Evolutionary conservation across 2,113 vertebrate species (phyloP).

Genomic region (Mandrillus leucophaeus): DNA sequence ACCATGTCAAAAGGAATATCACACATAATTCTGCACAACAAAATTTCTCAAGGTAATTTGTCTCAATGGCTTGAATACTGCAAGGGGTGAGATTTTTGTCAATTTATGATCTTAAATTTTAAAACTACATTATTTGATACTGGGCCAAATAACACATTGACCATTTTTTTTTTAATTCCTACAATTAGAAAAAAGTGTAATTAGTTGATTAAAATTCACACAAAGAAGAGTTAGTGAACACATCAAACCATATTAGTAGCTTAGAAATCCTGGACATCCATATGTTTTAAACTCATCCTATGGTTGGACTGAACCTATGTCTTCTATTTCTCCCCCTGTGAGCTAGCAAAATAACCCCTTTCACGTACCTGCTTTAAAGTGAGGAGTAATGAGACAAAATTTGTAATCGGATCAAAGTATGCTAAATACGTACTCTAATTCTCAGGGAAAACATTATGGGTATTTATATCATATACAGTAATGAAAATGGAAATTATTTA

Average conservation of each 20-base stretch:
- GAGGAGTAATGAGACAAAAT: slow-evolving; percentile 46
- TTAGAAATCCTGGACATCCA: neutral
- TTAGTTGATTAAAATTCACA: slow-evolving; percentile 47
- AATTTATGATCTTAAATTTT: slow-evolving; percentile 46
- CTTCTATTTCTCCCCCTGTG: neutral
- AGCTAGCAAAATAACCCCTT: slow-evolving; percentile 28
- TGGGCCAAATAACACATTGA: neutral
- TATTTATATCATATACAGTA: slow-evolving; percentile 63
- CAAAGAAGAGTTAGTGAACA: neutral
- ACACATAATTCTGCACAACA: neutral
- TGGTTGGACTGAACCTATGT: neutral
- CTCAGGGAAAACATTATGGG: slow-evolving; percentile 65
- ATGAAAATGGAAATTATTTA: slow-evolving; percentile 75
- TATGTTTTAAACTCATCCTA: neutral
- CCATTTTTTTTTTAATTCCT: neutral
- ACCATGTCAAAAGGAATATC: slow-evolving; percentile 44
- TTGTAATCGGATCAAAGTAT: slow-evolving; percentile 48
- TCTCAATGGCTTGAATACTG: neutral
- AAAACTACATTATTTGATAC: neutral
- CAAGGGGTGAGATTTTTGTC: neutral
- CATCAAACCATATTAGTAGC: neutral
- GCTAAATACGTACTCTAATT: slow-evolving; percentile 60
- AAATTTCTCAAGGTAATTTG: neutral
- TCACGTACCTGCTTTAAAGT: slow-evolving; percentile 28
- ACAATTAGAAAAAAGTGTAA: slow-evolving; percentile 18